These are phyloP conservation scores for Stomatorhinus walkeri DNA, from an alignment of 2,797 vertebrate species.

Conservation along the genomic window DNA sequence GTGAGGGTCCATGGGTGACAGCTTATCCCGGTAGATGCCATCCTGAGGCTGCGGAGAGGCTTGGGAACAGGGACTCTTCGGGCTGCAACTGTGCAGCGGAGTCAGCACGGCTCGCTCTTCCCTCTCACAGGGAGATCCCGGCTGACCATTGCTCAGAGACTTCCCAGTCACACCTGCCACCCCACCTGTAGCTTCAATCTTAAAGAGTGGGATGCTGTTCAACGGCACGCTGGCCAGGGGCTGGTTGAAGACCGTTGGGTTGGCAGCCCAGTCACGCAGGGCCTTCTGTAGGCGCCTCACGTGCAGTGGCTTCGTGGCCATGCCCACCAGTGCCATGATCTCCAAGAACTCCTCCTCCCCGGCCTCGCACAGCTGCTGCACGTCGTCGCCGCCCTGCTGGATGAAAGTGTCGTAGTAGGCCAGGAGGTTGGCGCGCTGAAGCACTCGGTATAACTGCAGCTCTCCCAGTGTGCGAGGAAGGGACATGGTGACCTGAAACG, in stretches of 20 bases:
- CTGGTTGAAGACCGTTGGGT: slow-evolving; percentile 88
- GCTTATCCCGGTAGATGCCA: slow-evolving; percentile 62
- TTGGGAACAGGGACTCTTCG: slow-evolving; percentile 80
- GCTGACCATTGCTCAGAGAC: slow-evolving; percentile 81
- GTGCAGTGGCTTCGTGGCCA: slow-evolving; percentile 96
- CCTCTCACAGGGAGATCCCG: slow-evolving; percentile 69
- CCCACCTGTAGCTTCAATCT: slow-evolving; percentile 67
- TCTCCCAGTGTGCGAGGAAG: slow-evolving; percentile 92
- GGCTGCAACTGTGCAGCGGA: slow-evolving; percentile 70
- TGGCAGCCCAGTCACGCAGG: slow-evolving; percentile 89
- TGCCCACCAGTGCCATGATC: slow-evolving; percentile 98
- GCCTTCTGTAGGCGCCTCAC: slow-evolving; percentile 94
- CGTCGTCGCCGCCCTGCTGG: slow-evolving; percentile 96
- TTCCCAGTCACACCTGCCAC: slow-evolving; percentile 50
- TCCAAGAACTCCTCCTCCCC: slow-evolving; percentile 96
- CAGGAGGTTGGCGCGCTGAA: slow-evolving; percentile 91
- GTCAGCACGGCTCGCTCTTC: slow-evolving; percentile 67
- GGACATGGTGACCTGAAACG: slow-evolving; percentile 63
- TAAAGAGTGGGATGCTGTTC: slow-evolving; percentile 85
- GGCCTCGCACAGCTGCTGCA: slow-evolving; percentile 94
- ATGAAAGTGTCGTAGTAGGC: slow-evolving; percentile 98
- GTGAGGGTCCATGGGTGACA: slow-evolving; percentile 79
- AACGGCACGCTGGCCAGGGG: slow-evolving; percentile 71
- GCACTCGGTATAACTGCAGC: slow-evolving; percentile 90
- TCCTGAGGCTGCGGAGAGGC: slow-evolving; percentile 77